These are phyloP conservation scores for Maconellicoccus hirsutus DNA, from an alignment of 1,140 invertebrate genomes.

Conservation along the genomic window DNA sequence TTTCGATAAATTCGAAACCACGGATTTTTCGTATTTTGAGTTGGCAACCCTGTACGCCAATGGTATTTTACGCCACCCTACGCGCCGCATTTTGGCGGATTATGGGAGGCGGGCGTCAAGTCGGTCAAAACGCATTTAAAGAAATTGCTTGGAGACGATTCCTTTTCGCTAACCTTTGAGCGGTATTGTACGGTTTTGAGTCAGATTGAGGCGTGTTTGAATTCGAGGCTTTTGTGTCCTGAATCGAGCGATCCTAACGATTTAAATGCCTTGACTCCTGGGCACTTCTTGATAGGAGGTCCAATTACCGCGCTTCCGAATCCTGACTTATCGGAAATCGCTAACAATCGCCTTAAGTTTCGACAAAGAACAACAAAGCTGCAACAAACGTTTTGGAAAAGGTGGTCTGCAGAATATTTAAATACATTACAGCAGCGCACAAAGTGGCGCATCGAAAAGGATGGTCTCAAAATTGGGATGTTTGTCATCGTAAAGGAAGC, in stretches of 20 bases:
- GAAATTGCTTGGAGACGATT: background rate
- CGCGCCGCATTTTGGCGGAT: background rate
- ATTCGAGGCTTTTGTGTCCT: background rate
- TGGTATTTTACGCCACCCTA: background rate
- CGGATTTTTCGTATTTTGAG: too few species aligned
- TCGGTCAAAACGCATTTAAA: background rate
- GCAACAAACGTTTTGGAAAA: slow-evolving; percentile 27
- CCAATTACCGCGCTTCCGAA: slow-evolving; percentile 27
- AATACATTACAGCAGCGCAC: slow-evolving; percentile 28
- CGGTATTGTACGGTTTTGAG: background rate
- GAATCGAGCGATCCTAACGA: background rate
- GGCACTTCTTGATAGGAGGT: slow-evolving; percentile 32
- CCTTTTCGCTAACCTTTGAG: background rate
- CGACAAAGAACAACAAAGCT: slow-evolving; percentile 27
- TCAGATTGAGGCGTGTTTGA: slow-evolving; percentile 18
- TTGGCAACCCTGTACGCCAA: too few species aligned
- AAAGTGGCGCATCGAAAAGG: slow-evolving; percentile 34
- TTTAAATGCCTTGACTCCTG: too few species aligned
- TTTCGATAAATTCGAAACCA: too few species aligned
- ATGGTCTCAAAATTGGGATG: slow-evolving; percentile 27
- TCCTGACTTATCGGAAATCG: slow-evolving; percentile 17
- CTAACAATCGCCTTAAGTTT: slow-evolving; percentile 25
- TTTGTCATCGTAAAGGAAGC: slow-evolving; percentile 31
- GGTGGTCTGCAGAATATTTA: slow-evolving; percentile 32
- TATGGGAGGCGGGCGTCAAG: too few species aligned